Evolutionary conservation across 2,888 invertebrate genomes (phyloP).

Genomic region (Vandiemenella viatica): DNA sequence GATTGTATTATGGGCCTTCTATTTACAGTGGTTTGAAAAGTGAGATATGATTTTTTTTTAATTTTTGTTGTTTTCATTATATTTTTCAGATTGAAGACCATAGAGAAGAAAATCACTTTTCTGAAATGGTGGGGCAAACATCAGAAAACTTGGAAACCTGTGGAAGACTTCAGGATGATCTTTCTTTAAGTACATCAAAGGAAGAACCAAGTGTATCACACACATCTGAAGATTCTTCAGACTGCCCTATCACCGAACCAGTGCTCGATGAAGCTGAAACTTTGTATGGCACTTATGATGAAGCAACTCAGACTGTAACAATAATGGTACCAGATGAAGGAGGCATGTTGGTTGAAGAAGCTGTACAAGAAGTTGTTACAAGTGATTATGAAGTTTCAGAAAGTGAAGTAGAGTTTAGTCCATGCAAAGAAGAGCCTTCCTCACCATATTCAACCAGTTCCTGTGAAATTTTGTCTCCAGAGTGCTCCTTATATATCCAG

Average conservation of each 20-base stretch:
- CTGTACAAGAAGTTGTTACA: constrained; percentile 28
- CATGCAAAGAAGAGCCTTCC: constrained; percentile 4
- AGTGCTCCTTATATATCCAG: neutral
- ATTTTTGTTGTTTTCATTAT: too few species aligned
- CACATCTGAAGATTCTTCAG: neutral
- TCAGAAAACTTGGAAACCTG: constrained; percentile 72
- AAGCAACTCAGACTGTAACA: constrained; percentile 55
- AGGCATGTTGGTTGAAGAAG: constrained; percentile 36
- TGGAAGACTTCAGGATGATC: constrained; percentile 27
- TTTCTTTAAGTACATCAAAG: neutral
- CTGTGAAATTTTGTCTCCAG: constrained; percentile 1
- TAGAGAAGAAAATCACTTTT: constrained; percentile 27
- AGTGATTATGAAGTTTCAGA: constrained; percentile 1
- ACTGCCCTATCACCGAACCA: neutral
- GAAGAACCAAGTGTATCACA: neutral
- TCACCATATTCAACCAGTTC: constrained; percentile 4
- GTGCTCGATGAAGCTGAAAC: neutral
- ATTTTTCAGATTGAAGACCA: constrained; percentile 4
- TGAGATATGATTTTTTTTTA: too few species aligned
- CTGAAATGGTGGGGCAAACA: constrained; percentile 77
- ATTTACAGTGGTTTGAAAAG: too few species aligned
- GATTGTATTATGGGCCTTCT: too few species aligned
- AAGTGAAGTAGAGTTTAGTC: neutral
- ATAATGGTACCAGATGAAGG: constrained; percentile 47
- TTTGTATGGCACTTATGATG: constrained; percentile 58